Conservation (phyloP, 2,888 invertebrate genomes). For the Muschampia plurimacula region DNA sequence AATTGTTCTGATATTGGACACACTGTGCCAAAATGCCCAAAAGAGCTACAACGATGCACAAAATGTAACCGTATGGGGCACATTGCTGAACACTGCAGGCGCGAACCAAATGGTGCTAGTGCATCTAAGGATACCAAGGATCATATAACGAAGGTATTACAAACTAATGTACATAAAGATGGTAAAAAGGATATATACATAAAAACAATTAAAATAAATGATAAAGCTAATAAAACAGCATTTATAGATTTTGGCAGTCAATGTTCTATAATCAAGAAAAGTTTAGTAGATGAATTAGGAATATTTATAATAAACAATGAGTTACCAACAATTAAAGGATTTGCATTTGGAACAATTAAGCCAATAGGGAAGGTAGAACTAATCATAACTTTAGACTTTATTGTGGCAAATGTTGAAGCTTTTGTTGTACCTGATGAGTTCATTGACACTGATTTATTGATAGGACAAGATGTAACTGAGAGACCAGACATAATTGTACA, state of each 20-base stretch:
- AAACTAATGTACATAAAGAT: no score
- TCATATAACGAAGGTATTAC: no score
- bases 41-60: slow-evolving; percentile 15
- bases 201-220: neutral
- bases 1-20: slow-evolving; percentile 26
- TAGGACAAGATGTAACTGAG: neutral
- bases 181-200: neutral
- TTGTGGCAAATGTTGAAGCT: neutral
- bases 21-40: slow-evolving; percentile 16
- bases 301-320: neutral
- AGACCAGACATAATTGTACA: neutral
- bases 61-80: slow-evolving; percentile 27
- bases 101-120: no score
- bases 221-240: slow-evolving; percentile 9
- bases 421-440: neutral
- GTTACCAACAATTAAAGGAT: slow-evolving; percentile 29
- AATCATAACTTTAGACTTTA: neutral
- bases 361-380: neutral
- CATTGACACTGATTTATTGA: neutral
- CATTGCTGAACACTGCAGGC: neutral
- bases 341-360: slow-evolving; percentile 11
- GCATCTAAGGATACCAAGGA: no score
- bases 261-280: slow-evolving; percentile 33
- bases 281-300: neutral
- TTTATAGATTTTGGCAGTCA: slow-evolving; percentile 44